Percentiles rank a stretch among this genome's conserved stretches.
phyloP scores from a whole-genome alignment of 2,888 invertebrate species.

The Luperina nickerlii region DNA sequence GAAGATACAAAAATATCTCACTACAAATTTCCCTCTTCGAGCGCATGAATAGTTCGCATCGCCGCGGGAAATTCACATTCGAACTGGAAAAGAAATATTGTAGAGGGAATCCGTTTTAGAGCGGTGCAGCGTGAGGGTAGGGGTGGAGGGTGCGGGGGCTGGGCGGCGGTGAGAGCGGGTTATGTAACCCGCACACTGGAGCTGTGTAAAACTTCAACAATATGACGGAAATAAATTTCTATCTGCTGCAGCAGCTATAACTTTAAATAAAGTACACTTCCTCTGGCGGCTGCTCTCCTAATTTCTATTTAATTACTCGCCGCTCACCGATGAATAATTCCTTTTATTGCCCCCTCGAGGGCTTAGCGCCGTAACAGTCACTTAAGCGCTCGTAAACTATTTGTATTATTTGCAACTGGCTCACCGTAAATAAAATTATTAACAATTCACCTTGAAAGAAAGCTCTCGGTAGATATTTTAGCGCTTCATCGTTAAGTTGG shows the following conservation, averaged over 20 bases:
- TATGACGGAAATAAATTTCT: constrained; percentile 70
- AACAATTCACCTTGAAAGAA: constrained; percentile 34
- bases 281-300: constrained; percentile 46
- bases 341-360: constrained; percentile 42
- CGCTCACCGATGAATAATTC: constrained; percentile 62
- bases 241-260: constrained; percentile 55
- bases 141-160: neutral
- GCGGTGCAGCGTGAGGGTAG: constrained; percentile 45
- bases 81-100: constrained; percentile 79
- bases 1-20: constrained; percentile 69
- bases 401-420: constrained; percentile 52
- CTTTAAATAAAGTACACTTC: constrained; percentile 45
- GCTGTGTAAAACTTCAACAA: constrained; percentile 65
- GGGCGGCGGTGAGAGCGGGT: constrained; percentile 17
- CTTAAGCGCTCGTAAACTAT: constrained; percentile 60
- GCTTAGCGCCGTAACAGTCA: constrained; percentile 43
- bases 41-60: constrained; percentile 72
- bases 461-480: neutral
- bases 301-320: constrained; percentile 65
- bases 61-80: constrained; percentile 75
- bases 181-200: constrained; percentile 54
- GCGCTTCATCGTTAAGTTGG: neutral
- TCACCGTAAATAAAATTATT: constrained; percentile 40
- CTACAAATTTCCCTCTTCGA: constrained; percentile 69
- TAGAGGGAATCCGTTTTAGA: constrained; percentile 74